These are phyloP conservation scores for Brachypalpus laphriformis DNA, from an alignment of 2,888 invertebrate genomes.

Conservation along the genomic window DNA sequence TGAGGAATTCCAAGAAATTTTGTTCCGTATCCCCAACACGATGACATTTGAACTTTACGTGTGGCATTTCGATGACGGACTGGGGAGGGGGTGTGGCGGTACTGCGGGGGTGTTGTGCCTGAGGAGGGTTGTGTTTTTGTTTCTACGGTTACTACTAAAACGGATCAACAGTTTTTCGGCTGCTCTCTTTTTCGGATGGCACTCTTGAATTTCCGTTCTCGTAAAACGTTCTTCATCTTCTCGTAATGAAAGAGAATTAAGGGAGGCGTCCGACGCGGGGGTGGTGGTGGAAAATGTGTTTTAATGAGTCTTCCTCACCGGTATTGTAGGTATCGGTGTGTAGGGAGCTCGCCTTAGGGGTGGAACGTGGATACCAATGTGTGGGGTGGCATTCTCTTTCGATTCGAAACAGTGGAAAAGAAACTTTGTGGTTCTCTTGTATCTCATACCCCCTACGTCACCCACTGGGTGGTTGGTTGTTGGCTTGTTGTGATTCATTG, in stretches of 20 bases:
- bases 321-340: not conserved
- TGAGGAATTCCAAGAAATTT: slow-evolving; percentile 19
- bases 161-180: slow-evolving; percentile 22
- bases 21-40: slow-evolving; percentile 10
- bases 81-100: not conserved
- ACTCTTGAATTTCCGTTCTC: slow-evolving; percentile 7
- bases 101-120: not conserved
- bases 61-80: slow-evolving; percentile 33
- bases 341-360: not conserved
- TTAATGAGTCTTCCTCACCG: not conserved
- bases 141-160: slow-evolving; percentile 14
- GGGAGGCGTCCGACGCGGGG: not conserved
- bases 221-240: not conserved
- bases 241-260: not conserved
- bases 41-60: slow-evolving; percentile 49
- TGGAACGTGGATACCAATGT: not conserved
- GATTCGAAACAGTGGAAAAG: not conserved
- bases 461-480: slow-evolving; percentile 28
- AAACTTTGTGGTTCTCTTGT: not conserved
- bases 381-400: slow-evolving; percentile 19
- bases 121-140: slow-evolving; percentile 6
- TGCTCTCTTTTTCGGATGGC: not conserved
- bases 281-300: not conserved
- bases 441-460: slow-evolving; percentile 49
- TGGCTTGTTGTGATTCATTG: slow-evolving; percentile 56